Percentiles rank a stretch among this genome's conserved stretches.
Conservation (phyloP, 2,888 invertebrate species). For the Nomada ruficornis region DNA sequence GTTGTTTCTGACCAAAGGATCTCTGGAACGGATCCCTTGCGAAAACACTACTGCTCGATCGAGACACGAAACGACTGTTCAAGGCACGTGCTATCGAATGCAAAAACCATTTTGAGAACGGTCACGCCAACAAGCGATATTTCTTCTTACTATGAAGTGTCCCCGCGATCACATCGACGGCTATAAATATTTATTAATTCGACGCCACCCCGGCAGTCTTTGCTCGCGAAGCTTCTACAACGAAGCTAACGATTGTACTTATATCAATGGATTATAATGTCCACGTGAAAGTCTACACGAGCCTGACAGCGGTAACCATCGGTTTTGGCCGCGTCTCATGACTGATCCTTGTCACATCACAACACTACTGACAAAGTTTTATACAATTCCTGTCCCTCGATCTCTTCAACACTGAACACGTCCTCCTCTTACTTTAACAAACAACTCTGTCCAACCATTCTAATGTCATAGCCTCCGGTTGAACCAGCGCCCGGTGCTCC, state of each 20-base stretch:
- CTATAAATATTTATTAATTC: neutral
- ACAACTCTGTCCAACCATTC: neutral
- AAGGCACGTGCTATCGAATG: conserved; percentile 49
- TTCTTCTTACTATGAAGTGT: neutral
- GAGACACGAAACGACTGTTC: conserved; percentile 43
- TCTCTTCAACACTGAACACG: conserved; percentile 3
- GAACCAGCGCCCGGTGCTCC: too few relatives aligned
- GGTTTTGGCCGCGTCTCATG: conserved; percentile 27
- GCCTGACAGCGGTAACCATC: conserved; percentile 23
- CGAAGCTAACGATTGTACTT: neutral
- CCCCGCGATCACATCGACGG: neutral
- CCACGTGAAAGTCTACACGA: conserved; percentile 15
- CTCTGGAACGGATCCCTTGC: conserved; percentile 10
- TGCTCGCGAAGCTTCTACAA: conserved; percentile 1
- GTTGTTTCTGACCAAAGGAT: conserved; percentile 17
- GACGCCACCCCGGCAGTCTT: neutral
- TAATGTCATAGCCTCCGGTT: too few relatives aligned
- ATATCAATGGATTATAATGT: conserved; percentile 11
- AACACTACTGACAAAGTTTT: conserved; percentile 23
- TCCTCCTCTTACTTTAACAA: neutral
- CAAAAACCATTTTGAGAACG: conserved; percentile 47
- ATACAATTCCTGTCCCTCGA: neutral
- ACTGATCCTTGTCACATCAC: conserved; percentile 28
- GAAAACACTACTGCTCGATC: conserved; percentile 48
- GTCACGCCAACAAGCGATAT: conserved; percentile 26